Base-by-base conservation (phyloP, 2,888 invertebrate species). In the Pterobdella sp. region DNA sequence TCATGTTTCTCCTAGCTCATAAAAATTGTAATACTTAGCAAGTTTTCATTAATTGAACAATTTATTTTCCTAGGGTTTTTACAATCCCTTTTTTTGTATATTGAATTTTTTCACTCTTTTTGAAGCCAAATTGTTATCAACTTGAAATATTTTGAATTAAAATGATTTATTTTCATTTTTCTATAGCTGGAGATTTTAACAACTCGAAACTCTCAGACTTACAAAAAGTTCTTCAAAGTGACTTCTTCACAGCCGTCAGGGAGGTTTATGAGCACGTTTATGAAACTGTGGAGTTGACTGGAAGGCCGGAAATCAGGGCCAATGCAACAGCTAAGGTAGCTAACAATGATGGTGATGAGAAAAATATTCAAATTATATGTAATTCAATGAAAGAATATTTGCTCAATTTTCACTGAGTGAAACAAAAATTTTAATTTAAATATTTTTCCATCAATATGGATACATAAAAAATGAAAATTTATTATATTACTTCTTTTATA, bases 181-280 rank as follows among this genome's bases (percentile, higher is more conserved):
- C 72, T 72, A 34, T 66, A 74, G 74, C 74, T 76, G 88, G 87
- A 86, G 94, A 94, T 26, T 93, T 94, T 86, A 91, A 95, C 71
- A 94, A 94, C 49, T 93, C 94, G 37, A 96, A 97, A 86, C 86
- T 98, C 78, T 91, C 93, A 78, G 94, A 95, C 1, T 86, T 99
- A 64, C 95, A 97, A 84, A 94, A 94, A 86, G 95, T 98, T 22
- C 86, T 99, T 29, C 94, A 95, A 85, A 95, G 95, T 83, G 97
- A 98, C 82, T 98, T 98, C 82, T 87, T 97, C 73, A 93, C 92
- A 82, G 94, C 97, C 49, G 96, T 99, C 0, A 87, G 96, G 73
- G 97, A 99, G 85, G 97, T 98, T 0, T 98, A 98, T 81, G 98
- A 99, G 82, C 95, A 96, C 86, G 94, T 98, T n/a, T 97, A 98